These are phyloP conservation scores for Apolygus lucorum DNA, from an alignment of 1,140 invertebrate species.

Conservation along the genomic window DNA sequence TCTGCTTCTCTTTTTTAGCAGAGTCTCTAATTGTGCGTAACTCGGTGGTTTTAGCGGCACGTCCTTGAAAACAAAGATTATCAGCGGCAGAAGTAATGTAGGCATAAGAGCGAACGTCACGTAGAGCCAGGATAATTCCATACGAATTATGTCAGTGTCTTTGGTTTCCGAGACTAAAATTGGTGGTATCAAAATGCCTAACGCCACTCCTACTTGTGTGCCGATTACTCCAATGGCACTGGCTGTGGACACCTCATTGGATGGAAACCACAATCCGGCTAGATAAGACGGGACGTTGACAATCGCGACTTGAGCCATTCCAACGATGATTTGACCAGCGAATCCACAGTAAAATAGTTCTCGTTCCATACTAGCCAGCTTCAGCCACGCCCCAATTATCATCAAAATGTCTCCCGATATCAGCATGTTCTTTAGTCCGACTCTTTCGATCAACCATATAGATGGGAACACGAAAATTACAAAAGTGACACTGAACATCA, in stretches of 20 bases:
- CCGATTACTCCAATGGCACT: constrained; percentile 61
- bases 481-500: constrained; percentile 95
- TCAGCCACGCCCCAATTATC: constrained; percentile 54
- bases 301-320: constrained; percentile 55
- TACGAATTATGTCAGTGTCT: too few species aligned
- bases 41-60: too few species aligned
- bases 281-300: constrained; percentile 54
- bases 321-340: constrained; percentile 51
- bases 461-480: constrained; percentile 94
- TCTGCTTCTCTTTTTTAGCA: too few species aligned
- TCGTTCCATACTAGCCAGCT: constrained; percentile 44
- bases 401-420: constrained; percentile 51
- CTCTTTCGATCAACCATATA: constrained; percentile 72
- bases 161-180: too few species aligned
- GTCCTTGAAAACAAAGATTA: too few species aligned
- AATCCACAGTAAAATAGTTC: constrained; percentile 49
- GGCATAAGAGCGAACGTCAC: too few species aligned
- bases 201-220: constrained; percentile 56
- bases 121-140: too few species aligned
- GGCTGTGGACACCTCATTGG: constrained; percentile 53
- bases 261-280: constrained; percentile 60
- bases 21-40: too few species aligned
- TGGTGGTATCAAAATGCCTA: constrained; percentile 56
- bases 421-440: constrained; percentile 50
- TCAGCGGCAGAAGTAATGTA: too few species aligned